Base-by-base conservation (phyloP, 2,113 vertebrate species). In the Cebidichthys violaceus region DNA sequence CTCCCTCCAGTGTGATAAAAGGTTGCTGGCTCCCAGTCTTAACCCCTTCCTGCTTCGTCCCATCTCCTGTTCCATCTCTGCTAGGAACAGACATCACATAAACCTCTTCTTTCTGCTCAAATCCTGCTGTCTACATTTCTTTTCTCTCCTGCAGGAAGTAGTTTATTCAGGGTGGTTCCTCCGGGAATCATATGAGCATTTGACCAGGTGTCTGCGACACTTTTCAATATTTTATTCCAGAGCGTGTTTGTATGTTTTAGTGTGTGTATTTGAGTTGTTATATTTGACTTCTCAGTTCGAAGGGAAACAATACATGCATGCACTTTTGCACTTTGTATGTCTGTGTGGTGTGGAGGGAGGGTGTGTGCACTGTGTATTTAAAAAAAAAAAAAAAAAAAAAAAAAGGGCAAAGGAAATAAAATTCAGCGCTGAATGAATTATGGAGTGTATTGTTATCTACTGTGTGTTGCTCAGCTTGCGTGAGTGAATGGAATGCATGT, bases 1-100 rank as follows among this genome's bases (percentile, higher is more conserved):
- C 93, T 93, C 85, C 92, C 89, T 89, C 88, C 92, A 86, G 92
- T 78, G 78, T 93, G 94, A 95, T 95, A 89, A 95, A 95, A 95
- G 89, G 92, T 89, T 89, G 82, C 90, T 61, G 85, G 88, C 91
- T 93, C 87, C 71, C 29, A 24, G 83, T 66, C 88, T 94, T 94
- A 95, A 95, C 93, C 92, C 92, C 81, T 94, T 92, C 90, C 75
- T 87, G 78, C 75, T 87, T 78, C 13, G 57, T 86, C 87, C 89
- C 77, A 79, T 86, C 90, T 88, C 84, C 79, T 31, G 64, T 74
- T 86, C 79, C 67, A 72, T 82, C 87, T 83, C 75, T 87, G 82
- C 82, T 13, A 47, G 75, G 75, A 90, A 77, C 86, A 88, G 68
- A 89, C 86, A 79, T 88, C 88, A 90, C 57, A 88, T 80, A 89